Conservation (phyloP, 2,888 invertebrate species). For the Petrolisthes cinctipes region DNA sequence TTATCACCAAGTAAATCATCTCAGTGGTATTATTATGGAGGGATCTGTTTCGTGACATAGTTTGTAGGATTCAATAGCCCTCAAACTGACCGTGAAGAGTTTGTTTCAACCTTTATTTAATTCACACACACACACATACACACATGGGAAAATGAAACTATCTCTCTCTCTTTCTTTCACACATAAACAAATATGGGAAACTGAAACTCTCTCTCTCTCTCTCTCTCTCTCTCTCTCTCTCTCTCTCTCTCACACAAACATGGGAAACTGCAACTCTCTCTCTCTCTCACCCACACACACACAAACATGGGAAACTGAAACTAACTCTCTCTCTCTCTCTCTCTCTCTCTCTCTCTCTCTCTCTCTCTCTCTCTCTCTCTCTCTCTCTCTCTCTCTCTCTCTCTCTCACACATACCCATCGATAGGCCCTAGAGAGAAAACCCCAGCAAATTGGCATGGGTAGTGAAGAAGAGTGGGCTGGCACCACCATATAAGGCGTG, state of each 20-base stretch:
- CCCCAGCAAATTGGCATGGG: background rate
- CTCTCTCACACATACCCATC: background rate
- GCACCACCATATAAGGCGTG: conserved; percentile 32
- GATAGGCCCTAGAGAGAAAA: too few relatives aligned
- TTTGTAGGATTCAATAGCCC: background rate
- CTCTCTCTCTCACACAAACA: background rate
- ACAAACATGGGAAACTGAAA: background rate
- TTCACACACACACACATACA: too few relatives aligned
- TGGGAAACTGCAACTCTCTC: background rate
- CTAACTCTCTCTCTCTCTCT: background rate
- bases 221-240: background rate
- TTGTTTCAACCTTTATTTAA: background rate
- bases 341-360: background rate
- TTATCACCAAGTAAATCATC: too few relatives aligned
- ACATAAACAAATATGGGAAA: too few relatives aligned
- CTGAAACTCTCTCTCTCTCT: background rate
- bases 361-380: background rate
- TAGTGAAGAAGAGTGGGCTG: conserved; percentile 3
- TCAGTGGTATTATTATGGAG: too few relatives aligned
- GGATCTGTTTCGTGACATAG: too few relatives aligned
- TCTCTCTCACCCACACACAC: background rate
- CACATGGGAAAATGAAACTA: too few relatives aligned
- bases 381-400: background rate
- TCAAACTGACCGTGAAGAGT: background rate
- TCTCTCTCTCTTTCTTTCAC: too few relatives aligned